Evolutionary conservation across 30 jellyfish, hydroid and myxozoan genomes (phyloP).

Genomic region (Rhopilema esculentum): DNA sequence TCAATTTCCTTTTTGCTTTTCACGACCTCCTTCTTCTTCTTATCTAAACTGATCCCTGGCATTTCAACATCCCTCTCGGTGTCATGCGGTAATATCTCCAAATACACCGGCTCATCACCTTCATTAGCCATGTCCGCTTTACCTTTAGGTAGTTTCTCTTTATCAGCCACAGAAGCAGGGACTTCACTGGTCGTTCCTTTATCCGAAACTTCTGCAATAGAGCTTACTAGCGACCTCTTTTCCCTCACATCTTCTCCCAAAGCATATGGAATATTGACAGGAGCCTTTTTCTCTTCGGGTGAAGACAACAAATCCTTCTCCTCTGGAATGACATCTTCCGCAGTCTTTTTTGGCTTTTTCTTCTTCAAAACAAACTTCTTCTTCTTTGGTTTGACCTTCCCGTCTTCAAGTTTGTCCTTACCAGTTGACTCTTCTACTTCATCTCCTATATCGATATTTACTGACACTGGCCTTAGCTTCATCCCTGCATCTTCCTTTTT

Average conservation of each 20-base stretch:
- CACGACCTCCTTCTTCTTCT: constrained; percentile 14
- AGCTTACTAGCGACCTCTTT: not conserved
- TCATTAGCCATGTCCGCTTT: not conserved
- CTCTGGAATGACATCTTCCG: constrained; percentile 26
- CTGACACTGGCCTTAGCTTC: constrained; percentile 32
- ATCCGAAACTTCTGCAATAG: not conserved
- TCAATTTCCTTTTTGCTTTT: constrained; percentile 11
- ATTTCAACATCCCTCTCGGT: constrained; percentile 6
- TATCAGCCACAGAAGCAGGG: constrained; percentile 4
- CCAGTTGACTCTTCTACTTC: not conserved
- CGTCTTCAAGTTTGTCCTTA: not conserved
- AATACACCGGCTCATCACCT: no score
- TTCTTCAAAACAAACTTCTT: constrained; percentile 70
- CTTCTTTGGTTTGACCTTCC: constrained; percentile 49
- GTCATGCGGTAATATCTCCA: not conserved
- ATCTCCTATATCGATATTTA: constrained; percentile 56
- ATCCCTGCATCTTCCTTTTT: not conserved
- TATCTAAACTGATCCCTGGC: not conserved
- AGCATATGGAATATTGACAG: not conserved
- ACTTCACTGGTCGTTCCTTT: not conserved
- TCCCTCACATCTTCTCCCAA: not conserved
- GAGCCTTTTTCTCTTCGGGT: not conserved
- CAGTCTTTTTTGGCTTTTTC: constrained; percentile 42
- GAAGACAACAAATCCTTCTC: constrained; percentile 21
- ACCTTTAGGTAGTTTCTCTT: not conserved